Percentiles rank a stretch among this genome's conserved stretches.
These are phyloP conservation scores for Mugil cephalus DNA, from an alignment of 2,113 vertebrate genomes.

Conservation along the genomic window DNA sequence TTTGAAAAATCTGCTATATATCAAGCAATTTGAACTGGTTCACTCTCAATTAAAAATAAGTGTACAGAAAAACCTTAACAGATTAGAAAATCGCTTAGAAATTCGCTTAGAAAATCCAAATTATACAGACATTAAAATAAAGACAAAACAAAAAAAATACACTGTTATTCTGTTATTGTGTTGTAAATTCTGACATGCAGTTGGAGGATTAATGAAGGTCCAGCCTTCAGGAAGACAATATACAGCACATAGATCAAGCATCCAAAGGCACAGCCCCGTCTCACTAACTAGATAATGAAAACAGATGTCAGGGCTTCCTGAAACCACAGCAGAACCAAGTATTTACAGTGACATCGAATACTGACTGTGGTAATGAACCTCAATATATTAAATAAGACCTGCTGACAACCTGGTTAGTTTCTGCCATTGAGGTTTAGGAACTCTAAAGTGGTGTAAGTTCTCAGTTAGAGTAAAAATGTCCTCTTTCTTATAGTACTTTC, in stretches of 20 bases:
- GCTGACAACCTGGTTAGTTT: too few relatives aligned
- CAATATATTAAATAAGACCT: too few relatives aligned
- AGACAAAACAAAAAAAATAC: not conserved
- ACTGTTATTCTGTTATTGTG: slow-evolving; percentile 32
- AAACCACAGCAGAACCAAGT: not conserved
- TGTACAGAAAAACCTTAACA: not conserved
- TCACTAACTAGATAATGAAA: not conserved
- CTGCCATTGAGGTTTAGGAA: too few relatives aligned
- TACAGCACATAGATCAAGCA: not conserved
- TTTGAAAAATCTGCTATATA: not conserved
- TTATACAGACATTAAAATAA: not conserved
- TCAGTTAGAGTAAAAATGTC: too few relatives aligned
- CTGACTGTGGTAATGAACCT: not conserved
- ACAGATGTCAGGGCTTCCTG: too few relatives aligned
- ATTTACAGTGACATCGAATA: not conserved
- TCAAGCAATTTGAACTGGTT: not conserved
- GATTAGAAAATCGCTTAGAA: slow-evolving; percentile 7
- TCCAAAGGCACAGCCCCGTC: slow-evolving; percentile 23
- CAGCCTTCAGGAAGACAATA: slow-evolving; percentile 49
- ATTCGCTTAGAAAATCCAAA: slow-evolving; percentile 9
- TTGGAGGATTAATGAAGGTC: slow-evolving; percentile 42
- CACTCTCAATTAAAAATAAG: not conserved
- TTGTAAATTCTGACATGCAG: slow-evolving; percentile 10
- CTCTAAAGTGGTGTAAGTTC: too few relatives aligned
- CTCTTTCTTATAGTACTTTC: too few relatives aligned